Evolutionary conservation across 2,797 vertebrate species (phyloP), one percentile per base, ranked within the genome.

Genomic region (Lithobates pipiens): DNA sequence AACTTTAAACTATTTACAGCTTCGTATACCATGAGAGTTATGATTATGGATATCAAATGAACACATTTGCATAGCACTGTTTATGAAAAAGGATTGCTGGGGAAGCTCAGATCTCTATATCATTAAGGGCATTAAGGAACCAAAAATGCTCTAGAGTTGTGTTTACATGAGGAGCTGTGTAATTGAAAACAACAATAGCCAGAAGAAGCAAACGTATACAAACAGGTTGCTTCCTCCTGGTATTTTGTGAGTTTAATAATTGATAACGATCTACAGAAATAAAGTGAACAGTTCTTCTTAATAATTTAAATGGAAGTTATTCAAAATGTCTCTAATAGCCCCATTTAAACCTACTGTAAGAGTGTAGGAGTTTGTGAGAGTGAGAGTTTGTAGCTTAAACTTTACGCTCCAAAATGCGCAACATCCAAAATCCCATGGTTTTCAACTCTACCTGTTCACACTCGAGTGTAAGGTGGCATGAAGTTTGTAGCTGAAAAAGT

Each of bases 21-120:
- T 68, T 79, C 32, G n/a, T 68, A 73, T 77, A 82, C 39, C 42
- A 36, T 63, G 21, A 82, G 74, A 72, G 9, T 71, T 76, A 27
- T 78, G 61, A 74, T 50, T 36, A 34, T 27, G n/a, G 82, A 32
- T 86, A 83, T 86, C 80, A 44, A 44, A 44, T 82, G 29, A 78
- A 83, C 57, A 65, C 54, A 86, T 86, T 86, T 86, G 42, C 70
- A 86, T 86, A 78, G 54, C 34, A 78, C 82, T 78, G 80, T 86
- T 78, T 86, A 74, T 77, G 15, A 67, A 32, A 86, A 86, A 65
- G 75, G 77, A 74, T 29, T 68, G 74, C 68, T 67, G 44, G 77
- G 29, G 75, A 82, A 77, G 44, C 44, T 44, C 13, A 29, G 57
- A 63, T 82, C 85, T 82, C 50, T 67, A 77, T 77, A 82, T 77